Base-by-base conservation (phyloP, 2,888 invertebrate genomes). In the Meghimatium bilineatum region DNA sequence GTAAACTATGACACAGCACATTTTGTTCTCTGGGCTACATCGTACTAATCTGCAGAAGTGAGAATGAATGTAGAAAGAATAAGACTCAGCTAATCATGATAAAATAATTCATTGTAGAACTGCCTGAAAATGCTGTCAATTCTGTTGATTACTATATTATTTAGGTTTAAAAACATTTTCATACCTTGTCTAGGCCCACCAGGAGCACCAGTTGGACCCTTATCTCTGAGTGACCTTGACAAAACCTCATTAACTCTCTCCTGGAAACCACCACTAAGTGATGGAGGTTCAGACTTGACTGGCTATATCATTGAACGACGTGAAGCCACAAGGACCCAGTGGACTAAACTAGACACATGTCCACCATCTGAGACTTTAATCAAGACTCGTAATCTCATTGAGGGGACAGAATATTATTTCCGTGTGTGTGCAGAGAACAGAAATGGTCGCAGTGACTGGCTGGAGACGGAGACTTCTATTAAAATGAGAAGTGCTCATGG, bases 361-460 rank as follows among this genome's bases (percentile, higher is more conserved):
- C 82, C 82, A 23, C 85, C 81, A 23, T 74, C 79, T 17, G 83
- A 87, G 1, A 88, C 88, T 23, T 80, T 85, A 52, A 84, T 86
- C 74, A 84, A 83, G 69, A 85, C 87, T 14, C 71, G 84, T 44
- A 87, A 88, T 69, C 86, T 91, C 32, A 80, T 83, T 29, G 88
- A 89, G 72, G 90, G 89, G 66, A 88, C 86, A 44, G 88, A 88
- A 67, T 92, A 92, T 83, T 89, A 89, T 84, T 92, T 92, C 90
- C 87, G 90, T 44, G 89, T 92, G 29, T 85, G 88, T 32, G 92
- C 92, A 14, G 91, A 90, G 84, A 92, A 92, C 85, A 95, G 97
- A 89, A 97, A 96, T 91, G 98, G 98, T 56, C 97, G 97, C 96
- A 97, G 97, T 23, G 96, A 97, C 84, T 90, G 89, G 20, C 83